Evolutionary conservation across 64 coral and sea anemone genomes (phyloP), one percentile per base, ranked within the genome.

Genomic region (Exaiptasia diaphana): DNA sequence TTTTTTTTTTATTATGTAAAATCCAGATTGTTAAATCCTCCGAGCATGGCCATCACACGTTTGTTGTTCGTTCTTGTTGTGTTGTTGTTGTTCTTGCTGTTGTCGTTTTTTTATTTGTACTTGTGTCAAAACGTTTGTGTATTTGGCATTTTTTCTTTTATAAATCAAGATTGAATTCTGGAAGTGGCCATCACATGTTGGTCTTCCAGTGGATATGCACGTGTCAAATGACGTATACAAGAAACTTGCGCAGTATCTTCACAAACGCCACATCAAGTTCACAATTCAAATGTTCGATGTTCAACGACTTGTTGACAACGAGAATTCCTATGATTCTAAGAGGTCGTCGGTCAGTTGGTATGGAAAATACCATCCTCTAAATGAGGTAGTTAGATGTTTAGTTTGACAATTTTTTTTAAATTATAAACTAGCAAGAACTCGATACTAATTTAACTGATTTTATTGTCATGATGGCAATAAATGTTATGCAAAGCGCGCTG

Each of bases 151-250:
- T n/a, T n/a, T n/a, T n/a, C n/a, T n/a, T n/a, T n/a, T n/a, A n/a
- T n/a, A n/a, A n/a, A n/a, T n/a, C n/a, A n/a, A 87, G 84, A 63
- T 87, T 26, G 84, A 87, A 4, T 87, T 87, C 48, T 87, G 84
- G 84, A 67, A 61, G 44, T 63, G 65, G 5, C 84, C 84, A 12
- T 49, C 74, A 0, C 41, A 54, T 15, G 28, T 24, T 5, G 72
- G 73, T 11, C 84, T 53, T 17, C 57, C 84, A 4, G 84, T 87
- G 13, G 84, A 87, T 23, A 67, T 87, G 52, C 84, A 87, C 33
- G 45, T 78, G 21, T 67, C 59, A 38, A 57, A 67, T 8, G 4
- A 54, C 12, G 84, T 58, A 4, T 87, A 87, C 59, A 87, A 87
- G 35, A 67, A 14, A 20, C 22, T 87, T 11, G 73, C 84, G 1